Evolutionary conservation across 2,888 invertebrate genomes (phyloP), one percentile per base, ranked within the genome.

Genomic region (Mesopsocus fuscifrons): DNA sequence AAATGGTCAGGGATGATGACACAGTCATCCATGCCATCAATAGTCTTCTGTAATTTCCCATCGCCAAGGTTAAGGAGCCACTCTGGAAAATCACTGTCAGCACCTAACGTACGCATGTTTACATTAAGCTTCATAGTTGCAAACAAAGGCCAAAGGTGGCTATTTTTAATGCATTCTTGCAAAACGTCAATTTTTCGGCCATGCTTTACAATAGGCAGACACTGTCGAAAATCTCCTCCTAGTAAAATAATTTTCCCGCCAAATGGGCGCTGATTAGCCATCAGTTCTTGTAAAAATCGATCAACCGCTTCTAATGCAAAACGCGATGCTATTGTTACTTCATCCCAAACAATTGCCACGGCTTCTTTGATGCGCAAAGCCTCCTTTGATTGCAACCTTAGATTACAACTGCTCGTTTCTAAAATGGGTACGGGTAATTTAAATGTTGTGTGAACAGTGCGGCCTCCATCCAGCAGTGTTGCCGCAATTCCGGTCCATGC

Each of bases 371-470:
- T 44, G 34, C 44, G 42, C 22, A 45, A 34, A 32, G 42, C 49
- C 42, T 50, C 44, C 43, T 48, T 47, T 1, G 49, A 52, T 41
- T 49, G 42, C 2, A 46, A 11, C 38, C 48, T 49, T 6, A 52
- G 47, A 34, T 43, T 47, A 6, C 20, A 18, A 3, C 34, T 41
- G n/a, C 22, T 22, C 18, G 3, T 30, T 6, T 16, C 42, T n/a
- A 26, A 35, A n/a, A 30, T 26, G n/a, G 30, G 41, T 6, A 46
- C n/a, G 5, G 52, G 52, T 18, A 53, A 35, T 34, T 50, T 48
- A 41, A 54, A 54, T 17, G 45, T 41, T 8, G 49, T 50, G 44
- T 56, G 56, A 20, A 47, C 47, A 17, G 55, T 59, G n/a, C n/a
- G n/a, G n/a, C n/a, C n/a, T n/a, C n/a, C n/a, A n/a, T n/a, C n/a